Conservation (phyloP, 2,888 invertebrate genomes). For the Mythimna impura region DNA sequence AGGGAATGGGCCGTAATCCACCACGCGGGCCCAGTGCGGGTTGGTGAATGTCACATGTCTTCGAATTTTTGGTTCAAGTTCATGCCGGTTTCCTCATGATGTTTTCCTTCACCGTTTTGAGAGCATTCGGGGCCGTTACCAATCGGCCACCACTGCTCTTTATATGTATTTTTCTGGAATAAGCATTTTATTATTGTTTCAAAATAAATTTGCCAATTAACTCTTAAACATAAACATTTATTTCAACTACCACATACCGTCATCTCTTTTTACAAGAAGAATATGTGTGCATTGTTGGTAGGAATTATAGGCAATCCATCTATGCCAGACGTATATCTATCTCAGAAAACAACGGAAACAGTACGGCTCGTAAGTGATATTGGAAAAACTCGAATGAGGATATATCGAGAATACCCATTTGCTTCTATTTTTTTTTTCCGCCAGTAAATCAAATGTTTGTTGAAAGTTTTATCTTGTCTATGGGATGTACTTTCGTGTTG, state of each 20-base stretch:
- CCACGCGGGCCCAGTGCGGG: no score
- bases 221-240: neutral
- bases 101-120: no score
- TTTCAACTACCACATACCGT: neutral
- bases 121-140: no score
- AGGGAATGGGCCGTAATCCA: no score
- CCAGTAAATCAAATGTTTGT: conserved; percentile 21
- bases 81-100: no score
- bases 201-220: no score
- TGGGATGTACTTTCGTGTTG: conserved; percentile 7
- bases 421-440: conserved; percentile 10
- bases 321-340: conserved; percentile 46
- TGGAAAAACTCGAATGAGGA: conserved; percentile 58
- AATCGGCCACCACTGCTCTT: no score
- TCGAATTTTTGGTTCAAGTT: no score
- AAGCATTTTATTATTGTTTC: no score
- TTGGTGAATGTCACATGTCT: no score
- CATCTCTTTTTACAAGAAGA: neutral
- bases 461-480: conserved; percentile 14
- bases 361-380: conserved; percentile 52
- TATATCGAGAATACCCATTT: conserved; percentile 39
- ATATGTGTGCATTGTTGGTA: conserved; percentile 4
- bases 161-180: no score
- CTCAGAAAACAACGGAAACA: conserved; percentile 47
- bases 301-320: conserved; percentile 52